Conservation (phyloP, 2,113 vertebrate species). For the Gymnobelideus leadbeateri region DNA sequence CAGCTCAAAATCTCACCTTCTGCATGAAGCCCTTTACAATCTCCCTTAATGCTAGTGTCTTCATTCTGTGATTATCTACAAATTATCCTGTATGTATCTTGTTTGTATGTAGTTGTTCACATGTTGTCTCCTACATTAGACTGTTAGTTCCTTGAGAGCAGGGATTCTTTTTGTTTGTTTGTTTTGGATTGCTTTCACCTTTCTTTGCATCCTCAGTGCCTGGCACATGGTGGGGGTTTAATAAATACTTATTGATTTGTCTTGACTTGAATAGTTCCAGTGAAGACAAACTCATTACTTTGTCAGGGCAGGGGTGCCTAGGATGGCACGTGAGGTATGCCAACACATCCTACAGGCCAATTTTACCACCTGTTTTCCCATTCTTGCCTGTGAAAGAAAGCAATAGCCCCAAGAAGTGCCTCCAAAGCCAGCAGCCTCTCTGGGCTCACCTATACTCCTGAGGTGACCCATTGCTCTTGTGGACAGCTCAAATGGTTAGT, state of each 20-base stretch:
- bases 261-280: not conserved
- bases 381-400: no score
- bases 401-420: no score
- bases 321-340: not conserved
- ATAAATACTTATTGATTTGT: not conserved
- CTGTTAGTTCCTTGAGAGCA: not conserved
- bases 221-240: not conserved
- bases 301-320: not conserved
- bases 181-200: not conserved
- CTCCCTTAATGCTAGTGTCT: not conserved
- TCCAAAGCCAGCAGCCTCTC: no score
- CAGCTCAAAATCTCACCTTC: not conserved
- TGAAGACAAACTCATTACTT: not conserved
- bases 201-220: not conserved
- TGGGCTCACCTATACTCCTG: no score
- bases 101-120: not conserved
- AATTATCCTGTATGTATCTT: not conserved
- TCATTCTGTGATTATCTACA: not conserved
- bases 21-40: not conserved
- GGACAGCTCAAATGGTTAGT: no score
- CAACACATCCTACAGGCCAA: not conserved
- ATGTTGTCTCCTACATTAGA: not conserved
- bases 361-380: no score
- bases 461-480: no score
- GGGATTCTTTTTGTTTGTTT: not conserved